Conservation (phyloP, 2,797 vertebrate genomes). For the Enteromius radiatus region DNA sequence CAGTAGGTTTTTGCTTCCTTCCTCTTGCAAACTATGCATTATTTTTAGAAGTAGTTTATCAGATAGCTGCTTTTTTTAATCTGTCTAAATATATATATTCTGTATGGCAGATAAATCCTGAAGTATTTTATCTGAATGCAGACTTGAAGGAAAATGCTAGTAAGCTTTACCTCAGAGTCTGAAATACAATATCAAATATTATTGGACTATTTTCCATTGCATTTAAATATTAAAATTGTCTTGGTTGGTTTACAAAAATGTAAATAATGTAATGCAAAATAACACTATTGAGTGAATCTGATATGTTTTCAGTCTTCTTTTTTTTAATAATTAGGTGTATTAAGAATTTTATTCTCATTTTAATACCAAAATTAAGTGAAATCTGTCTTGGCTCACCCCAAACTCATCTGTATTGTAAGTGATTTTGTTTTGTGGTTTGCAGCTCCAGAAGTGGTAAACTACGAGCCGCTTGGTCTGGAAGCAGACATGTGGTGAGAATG, state of each 20-base stretch:
- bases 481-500: conserved; percentile 97
- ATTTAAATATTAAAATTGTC: neutral
- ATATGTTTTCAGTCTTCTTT: too few species aligned
- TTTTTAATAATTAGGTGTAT: neutral
- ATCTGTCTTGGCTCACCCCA: neutral
- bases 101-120: neutral
- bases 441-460: conserved; percentile 99
- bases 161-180: neutral
- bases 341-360: neutral
- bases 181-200: neutral
- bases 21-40: neutral
- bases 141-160: too few species aligned
- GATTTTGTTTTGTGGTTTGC: conserved; percentile 49
- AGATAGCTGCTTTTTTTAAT: neutral
- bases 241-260: neutral
- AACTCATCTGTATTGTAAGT: neutral
- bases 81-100: neutral
- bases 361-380: neutral
- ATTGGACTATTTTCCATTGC: neutral
- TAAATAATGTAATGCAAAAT: neutral
- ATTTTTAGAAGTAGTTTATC: neutral
- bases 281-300: neutral
- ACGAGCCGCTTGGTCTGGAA: conserved; percentile 95
- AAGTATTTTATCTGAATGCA: neutral
- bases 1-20: neutral